These are phyloP conservation scores for Orestias chungarensis DNA, from an alignment of 2,797 vertebrate genomes.

Conservation along the genomic window DNA sequence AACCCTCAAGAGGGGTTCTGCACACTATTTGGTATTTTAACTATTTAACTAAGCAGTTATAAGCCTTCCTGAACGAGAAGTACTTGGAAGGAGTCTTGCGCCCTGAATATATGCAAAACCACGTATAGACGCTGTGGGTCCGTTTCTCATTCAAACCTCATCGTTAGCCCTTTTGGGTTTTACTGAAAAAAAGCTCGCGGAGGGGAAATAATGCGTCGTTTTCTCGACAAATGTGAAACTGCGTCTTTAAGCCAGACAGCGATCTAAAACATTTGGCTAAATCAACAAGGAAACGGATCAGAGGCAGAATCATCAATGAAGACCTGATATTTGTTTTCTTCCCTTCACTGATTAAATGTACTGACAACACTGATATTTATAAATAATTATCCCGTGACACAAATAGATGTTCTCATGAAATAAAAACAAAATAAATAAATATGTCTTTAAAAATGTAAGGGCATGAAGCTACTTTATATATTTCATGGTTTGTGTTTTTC, in stretches of 20 bases:
- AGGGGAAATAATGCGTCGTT: not conserved
- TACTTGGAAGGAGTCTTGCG: not conserved
- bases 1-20: no score
- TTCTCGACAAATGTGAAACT: not conserved
- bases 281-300: not conserved
- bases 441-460: no score
- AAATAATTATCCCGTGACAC: no score
- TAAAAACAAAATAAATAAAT: no score
- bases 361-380: no score
- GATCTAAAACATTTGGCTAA: not conserved
- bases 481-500: no score
- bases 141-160: not conserved
- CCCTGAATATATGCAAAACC: not conserved
- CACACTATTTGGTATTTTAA: not conserved
- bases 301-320: not conserved
- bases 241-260: not conserved
- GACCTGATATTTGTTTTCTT: no score
- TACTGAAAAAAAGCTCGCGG: not conserved
- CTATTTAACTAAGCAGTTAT: not conserved
- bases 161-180: not conserved
- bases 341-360: no score
- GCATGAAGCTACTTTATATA: no score
- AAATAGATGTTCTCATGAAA: no score
- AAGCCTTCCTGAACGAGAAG: no score
- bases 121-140: not conserved